Base-by-base conservation (phyloP, 2,888 invertebrate genomes). In the Caprella mutica region DNA sequence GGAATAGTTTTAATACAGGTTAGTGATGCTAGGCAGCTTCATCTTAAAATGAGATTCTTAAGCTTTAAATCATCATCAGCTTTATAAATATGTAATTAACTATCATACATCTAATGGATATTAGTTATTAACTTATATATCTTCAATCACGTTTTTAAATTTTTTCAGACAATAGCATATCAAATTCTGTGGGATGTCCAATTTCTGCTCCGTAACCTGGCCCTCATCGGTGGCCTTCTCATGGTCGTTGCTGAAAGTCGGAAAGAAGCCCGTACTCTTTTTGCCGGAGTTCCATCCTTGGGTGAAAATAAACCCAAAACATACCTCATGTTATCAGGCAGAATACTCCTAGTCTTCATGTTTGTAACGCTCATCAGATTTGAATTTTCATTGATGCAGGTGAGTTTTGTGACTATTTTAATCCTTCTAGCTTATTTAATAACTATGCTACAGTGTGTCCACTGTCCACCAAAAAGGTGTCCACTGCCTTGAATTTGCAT, bases 171-270 rank as follows among this genome's bases (percentile, higher is more conserved):
- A 52, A 79, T 92, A 69, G 92, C 92, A 1, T 92, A 93, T 77
- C 90, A 93, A 73, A 97, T 99, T 75, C 77, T 99, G 58, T 98
- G 97, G 96, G 97, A 99, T 73, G 73, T 94, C 71, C 94, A 94
- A 73, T 98, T 98, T 76, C 77, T 98, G 61, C 82, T 96, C 67
- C 83, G 98, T 63, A 98, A 98, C 76, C 75, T 98, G 68, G 96
- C 98, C 12, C 81, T 99, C 55, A 90, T 94, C 68, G 98, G 98
- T 59, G 97, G 97, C n/a, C 80, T 99, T 9, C 75, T 98, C 40
- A 78, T 99, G 44, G 87, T 99, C 52, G 73, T 97, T 67, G 98
- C 98, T n/a, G 98, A 99, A 76, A 86, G 90, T 55, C 80, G 89
- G 65, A 88, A 86, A 4, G 94, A 96, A 73, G 91, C 90, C 29